Evolutionary conservation across 2,797 vertebrate species (phyloP), one percentile per base, ranked within the genome.

Genomic region (Staurois parvus): DNA sequence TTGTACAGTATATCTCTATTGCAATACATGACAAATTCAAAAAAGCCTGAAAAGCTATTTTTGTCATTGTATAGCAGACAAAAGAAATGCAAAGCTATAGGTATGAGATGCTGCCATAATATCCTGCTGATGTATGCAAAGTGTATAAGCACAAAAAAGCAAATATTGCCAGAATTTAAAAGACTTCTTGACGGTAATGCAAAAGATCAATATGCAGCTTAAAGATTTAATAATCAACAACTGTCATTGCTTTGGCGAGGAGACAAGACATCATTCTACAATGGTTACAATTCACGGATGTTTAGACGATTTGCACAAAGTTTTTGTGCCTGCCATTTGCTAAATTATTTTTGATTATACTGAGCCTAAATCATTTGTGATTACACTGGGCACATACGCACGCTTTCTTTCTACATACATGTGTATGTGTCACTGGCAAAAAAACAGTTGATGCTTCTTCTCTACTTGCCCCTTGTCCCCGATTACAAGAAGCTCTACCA

Each of bases 141-240:
- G 28, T n/a, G 12, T 13, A 17, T n/a, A 77, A 72, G 62, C 48
- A 74, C 64, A 85, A 28, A 48, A 48, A 34, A 19, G 3, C 59
- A 4, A 66, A 66, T 40, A 30, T 37, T 76, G 66, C 69, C 24
- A 76, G 40, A 48, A 72, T 69, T 56, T 45, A 17, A 34, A 40
- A 72, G 30, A 24, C 56, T 42, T 69, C 28, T 34, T 85, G 62
- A 64, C 73, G 42, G 66, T 64, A 81, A 30, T 48, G 52, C 37
- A 42, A 56, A 76, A 77, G 66, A 86, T 86, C 79, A 76, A 86
- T 79, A 69, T 77, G 75, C 28, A 30, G 62, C 52, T 72, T 78
- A 84, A 66, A 59, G 66, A 78, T 72, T 12, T 30, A 52, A 26
- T 69, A 29, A 67, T 28, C 29, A 45, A 67, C 29, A 4, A 62